Evolutionary conservation across 2,113 vertebrate genomes (phyloP).

Genomic region (Zonotrichia leucophrys): DNA sequence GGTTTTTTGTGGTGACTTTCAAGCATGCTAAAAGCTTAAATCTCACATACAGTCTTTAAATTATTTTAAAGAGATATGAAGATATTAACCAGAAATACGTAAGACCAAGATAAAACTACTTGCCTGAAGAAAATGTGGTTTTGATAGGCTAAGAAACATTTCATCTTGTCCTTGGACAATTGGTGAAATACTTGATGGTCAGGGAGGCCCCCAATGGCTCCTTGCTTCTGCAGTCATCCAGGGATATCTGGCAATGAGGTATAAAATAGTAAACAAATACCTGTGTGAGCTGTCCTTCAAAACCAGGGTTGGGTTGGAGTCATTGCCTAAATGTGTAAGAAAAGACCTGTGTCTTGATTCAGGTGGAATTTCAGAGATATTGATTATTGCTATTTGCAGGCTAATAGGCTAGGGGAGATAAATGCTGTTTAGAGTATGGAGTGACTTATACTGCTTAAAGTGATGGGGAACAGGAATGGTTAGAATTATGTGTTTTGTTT

Average conservation of each 20-base stretch:
- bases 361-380: background rate
- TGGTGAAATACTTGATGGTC: background rate
- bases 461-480: background rate
- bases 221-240: background rate
- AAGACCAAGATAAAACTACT: background rate
- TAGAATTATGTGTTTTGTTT: slow-evolving; percentile 13
- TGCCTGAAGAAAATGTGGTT: background rate
- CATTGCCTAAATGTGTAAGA: background rate
- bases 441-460: background rate
- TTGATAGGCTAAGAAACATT: background rate
- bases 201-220: background rate
- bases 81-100: background rate
- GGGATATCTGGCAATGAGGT: background rate
- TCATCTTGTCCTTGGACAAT: background rate
- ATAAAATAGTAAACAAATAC: background rate
- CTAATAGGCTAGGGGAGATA: background rate
- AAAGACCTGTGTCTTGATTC: background rate
- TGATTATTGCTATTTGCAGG: background rate
- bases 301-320: background rate
- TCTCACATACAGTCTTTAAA: background rate
- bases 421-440: background rate
- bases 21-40: background rate
- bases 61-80: background rate
- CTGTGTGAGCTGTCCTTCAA: background rate
- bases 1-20: background rate